Conservation (phyloP, 1,140 invertebrate genomes). For the Trachymyrmex septentrionalis region DNA sequence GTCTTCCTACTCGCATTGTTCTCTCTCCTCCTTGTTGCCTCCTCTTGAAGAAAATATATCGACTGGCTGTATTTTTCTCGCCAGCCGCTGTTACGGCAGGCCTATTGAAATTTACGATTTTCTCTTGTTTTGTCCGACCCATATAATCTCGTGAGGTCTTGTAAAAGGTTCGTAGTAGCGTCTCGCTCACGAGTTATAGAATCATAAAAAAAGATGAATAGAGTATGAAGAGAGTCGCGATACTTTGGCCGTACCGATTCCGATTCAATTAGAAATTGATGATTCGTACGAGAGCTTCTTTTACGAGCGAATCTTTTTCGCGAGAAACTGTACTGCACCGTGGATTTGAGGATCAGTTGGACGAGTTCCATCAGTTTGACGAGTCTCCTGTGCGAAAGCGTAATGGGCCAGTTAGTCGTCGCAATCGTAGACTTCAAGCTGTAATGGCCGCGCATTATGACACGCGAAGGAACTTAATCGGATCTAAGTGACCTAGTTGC, state of each 20-base stretch:
- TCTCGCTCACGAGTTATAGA: constrained; percentile 26
- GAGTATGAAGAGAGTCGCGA: background rate
- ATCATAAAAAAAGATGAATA: constrained; percentile 21
- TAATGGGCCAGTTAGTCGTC: constrained; percentile 29
- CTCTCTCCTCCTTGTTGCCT: background rate
- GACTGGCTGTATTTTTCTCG: constrained; percentile 29
- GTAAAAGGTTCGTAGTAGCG: background rate
- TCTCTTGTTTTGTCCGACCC: constrained; percentile 8
- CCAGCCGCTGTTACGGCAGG: constrained; percentile 10
- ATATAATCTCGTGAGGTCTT: background rate
- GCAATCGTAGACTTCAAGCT: constrained; percentile 25
- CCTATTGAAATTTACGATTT: constrained; percentile 55
- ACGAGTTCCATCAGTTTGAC: constrained; percentile 11
- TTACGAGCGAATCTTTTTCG: constrained; percentile 19
- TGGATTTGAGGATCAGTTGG: constrained; percentile 6
- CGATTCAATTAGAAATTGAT: constrained; percentile 12
- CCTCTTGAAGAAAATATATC: background rate
- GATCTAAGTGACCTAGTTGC: constrained; percentile 60
- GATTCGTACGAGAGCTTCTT: background rate
- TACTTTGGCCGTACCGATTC: background rate
- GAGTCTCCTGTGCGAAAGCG: constrained; percentile 10
- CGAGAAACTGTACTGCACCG: background rate
- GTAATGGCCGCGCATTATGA: constrained; percentile 53
- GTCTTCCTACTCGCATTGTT: background rate
- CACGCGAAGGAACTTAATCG: constrained; percentile 58